These are phyloP conservation scores for Arctia plantaginis DNA, from an alignment of 2,888 invertebrate species.

Conservation along the genomic window DNA sequence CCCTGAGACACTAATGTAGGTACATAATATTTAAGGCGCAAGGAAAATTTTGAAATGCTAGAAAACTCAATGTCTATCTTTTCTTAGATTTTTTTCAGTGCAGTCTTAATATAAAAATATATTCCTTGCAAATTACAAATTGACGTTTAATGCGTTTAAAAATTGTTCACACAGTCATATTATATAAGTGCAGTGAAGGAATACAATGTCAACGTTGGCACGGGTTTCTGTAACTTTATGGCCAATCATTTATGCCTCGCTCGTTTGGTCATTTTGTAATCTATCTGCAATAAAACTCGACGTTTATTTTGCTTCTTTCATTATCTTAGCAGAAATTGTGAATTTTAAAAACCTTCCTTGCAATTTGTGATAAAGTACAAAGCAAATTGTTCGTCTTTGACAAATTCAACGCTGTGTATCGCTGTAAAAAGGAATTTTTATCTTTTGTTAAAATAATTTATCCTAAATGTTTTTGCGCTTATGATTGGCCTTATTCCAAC, in stretches of 20 bases:
- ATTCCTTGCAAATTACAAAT: neutral
- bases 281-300: conserved; percentile 75
- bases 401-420: conserved; percentile 25
- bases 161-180: conserved; percentile 21
- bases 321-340: conserved; percentile 64
- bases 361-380: conserved; percentile 26
- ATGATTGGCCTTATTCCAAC: conserved; percentile 77
- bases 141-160: neutral
- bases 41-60: neutral
- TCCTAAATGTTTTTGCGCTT: conserved; percentile 72
- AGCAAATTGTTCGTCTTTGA: conserved; percentile 23
- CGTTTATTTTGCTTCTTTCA: conserved; percentile 71
- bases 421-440: conserved; percentile 48
- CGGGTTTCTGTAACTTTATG: conserved; percentile 70
- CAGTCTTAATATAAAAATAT: neutral
- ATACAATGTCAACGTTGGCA: conserved; percentile 69
- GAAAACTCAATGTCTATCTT: neutral
- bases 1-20: neutral
- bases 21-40: neutral
- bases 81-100: too few relatives aligned
- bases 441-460: conserved; percentile 56
- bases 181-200: conserved; percentile 43
- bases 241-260: conserved; percentile 75
- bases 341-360: conserved; percentile 50
- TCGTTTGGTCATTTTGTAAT: conserved; percentile 78